phyloP scores from a whole-genome alignment of 2,888 invertebrate species.

The Harmothoe impar region DNA sequence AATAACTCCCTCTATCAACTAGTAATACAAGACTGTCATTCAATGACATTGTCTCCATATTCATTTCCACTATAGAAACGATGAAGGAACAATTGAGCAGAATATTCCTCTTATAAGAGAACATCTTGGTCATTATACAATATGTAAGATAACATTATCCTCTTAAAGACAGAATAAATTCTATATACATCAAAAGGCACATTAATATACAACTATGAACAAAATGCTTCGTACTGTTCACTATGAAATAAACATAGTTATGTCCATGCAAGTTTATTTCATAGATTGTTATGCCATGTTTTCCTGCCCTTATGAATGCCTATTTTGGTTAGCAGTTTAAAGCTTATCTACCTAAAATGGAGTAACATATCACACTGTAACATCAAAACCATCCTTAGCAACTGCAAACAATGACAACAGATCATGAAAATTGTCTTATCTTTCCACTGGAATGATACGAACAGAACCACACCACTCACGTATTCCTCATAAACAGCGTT shows the following conservation, averaged over 20 bases:
- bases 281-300: too few species aligned
- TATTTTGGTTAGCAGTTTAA: too few species aligned
- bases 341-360: too few species aligned
- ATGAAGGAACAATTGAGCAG: slow-evolving; percentile 31
- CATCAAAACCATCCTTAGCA: not conserved
- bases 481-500: not conserved
- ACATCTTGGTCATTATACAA: not conserved
- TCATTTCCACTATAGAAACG: not conserved
- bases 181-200: slow-evolving; percentile 47
- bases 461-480: not conserved
- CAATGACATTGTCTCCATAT: too few species aligned
- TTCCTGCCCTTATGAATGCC: too few species aligned
- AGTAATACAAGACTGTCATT: too few species aligned
- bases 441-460: slow-evolving; percentile 29
- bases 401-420: not conserved
- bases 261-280: too few species aligned
- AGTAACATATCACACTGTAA: not conserved
- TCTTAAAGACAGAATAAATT: not conserved
- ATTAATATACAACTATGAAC: slow-evolving; percentile 14
- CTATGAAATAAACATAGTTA: too few species aligned
- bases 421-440: not conserved
- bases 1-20: too few species aligned
- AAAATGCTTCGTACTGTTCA: not conserved
- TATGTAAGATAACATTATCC: not conserved
- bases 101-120: not conserved